Evolutionary conservation across 1,140 invertebrate species (phyloP), one percentile per base, ranked within the genome.

Genomic region (Euura lappo): DNA sequence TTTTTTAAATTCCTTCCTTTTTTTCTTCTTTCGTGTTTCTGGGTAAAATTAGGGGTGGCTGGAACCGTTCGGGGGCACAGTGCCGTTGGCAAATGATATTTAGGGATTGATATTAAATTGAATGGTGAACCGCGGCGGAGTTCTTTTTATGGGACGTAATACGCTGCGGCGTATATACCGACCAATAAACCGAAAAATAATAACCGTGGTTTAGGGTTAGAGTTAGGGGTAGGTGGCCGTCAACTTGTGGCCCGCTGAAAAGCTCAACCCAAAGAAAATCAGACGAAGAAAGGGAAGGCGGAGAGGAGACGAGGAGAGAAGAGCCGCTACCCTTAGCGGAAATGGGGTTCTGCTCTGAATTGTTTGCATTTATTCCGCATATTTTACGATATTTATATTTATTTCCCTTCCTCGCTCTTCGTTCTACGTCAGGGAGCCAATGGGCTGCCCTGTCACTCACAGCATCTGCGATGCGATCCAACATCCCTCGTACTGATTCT

Each of bases 361-460:
- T 81, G 81, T 81, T 83, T 83, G 81, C 82, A 81, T 83, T 83
- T 83, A 80, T 77, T 72, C 75, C 75, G 73, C 82, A 81, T 83
- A 83, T 83, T 83, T 80, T 77, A 77, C 70, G 77, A 80, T 80
- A 83, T 83, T 82, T 83, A 82, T 83, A 83, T 83, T 82, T 83
- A 82, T 83, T 80, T 78, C 76, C 67, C 13, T 42, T 10, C 65
- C n/a, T 67, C 43, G 71, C 71, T 72, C 70, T 65, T 65, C 28
- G 28, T 28, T 28, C 28, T 28, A 28, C 28, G 28, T 28, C 28
- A 28, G 28, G 28, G 28, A 28, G 28, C 28, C 28, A 28, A 70
- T 47, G 68, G 72, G 71, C 71, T 69, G 28, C 73, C 70, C 80
- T 78, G 82, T 83, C 82, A 81, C 69, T 80, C 79, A 81, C 82